phyloP scores from a whole-genome alignment of 2,113 vertebrate genomes.

The Asarcornis scutulata region DNA sequence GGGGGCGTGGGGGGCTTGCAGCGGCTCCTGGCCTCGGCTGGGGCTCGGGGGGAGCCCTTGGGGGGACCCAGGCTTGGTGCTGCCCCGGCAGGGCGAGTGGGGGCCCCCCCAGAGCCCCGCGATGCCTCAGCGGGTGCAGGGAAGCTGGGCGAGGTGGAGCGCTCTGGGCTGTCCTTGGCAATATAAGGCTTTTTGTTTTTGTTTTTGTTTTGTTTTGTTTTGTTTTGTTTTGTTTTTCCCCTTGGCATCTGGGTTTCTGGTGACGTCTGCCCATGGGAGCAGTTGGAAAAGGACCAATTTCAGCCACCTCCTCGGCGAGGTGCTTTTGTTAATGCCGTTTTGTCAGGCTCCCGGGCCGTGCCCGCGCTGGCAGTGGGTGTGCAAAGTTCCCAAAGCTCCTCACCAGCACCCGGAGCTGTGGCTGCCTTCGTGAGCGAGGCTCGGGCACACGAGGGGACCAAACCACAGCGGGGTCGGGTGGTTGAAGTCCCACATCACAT shows the following conservation, averaged over 20 bases:
- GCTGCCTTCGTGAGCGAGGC: accelerated
- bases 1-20: too few species aligned
- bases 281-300: not conserved
- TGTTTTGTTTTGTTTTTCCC: not conserved
- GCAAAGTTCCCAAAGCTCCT: not conserved
- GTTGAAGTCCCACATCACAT: not conserved
- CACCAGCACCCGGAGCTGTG: not conserved
- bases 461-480: not conserved
- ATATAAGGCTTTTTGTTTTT: accelerated
- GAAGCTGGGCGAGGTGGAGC: not conserved
- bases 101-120: too few species aligned
- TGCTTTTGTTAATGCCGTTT: not conserved
- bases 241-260: not conserved
- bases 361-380: not conserved
- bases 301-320: not conserved
- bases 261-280: not conserved
- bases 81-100: too few species aligned
- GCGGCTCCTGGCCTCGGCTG: too few species aligned
- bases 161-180: not conserved
- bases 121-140: not conserved
- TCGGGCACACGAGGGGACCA: not conserved
- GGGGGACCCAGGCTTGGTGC: too few species aligned
- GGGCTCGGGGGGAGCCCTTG: too few species aligned
- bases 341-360: not conserved
- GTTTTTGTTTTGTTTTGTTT: not conserved